phyloP scores from a whole-genome alignment of 2,797 vertebrate genomes.

The Diceros bicornis region DNA sequence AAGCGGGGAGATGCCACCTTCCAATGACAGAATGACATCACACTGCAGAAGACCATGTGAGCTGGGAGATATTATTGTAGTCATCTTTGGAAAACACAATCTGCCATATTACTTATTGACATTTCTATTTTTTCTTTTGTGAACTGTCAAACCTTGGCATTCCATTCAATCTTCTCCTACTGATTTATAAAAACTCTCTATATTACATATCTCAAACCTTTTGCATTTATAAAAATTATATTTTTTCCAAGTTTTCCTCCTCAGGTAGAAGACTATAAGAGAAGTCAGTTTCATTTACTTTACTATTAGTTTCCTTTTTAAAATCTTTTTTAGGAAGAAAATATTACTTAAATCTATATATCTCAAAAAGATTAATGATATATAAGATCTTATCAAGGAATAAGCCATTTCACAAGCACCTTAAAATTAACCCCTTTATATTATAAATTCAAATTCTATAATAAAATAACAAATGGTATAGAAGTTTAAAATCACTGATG shows the following conservation, averaged over 20 bases:
- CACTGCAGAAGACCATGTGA: background rate
- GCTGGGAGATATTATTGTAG: background rate
- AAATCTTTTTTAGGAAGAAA: constrained; percentile 36
- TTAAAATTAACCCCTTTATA: constrained; percentile 8
- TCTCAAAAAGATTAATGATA: background rate
- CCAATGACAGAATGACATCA: background rate
- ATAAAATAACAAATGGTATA: background rate
- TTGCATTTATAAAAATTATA: background rate
- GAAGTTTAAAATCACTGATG: constrained; percentile 11
- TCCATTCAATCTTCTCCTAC: background rate
- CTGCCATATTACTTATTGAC: background rate
- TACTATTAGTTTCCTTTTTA: constrained; percentile 32
- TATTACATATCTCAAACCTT: background rate
- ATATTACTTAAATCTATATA: background rate
- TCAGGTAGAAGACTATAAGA: constrained; percentile 16
- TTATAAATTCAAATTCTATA: constrained; percentile 3
- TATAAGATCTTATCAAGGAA: background rate
- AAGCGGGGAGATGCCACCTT: background rate
- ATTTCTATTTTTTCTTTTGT: background rate
- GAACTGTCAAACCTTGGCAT: background rate
- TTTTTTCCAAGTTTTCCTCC: constrained; percentile 41
- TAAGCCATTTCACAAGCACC: constrained; percentile 10
- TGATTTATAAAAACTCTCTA: background rate
- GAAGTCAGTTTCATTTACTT: constrained; percentile 20
- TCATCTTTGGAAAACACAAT: constrained; percentile 53